Percentiles rank a stretch among this genome's conserved stretches.
Conservation (phyloP, 2,797 vertebrate species). For the Poecilia velifera region DNA sequence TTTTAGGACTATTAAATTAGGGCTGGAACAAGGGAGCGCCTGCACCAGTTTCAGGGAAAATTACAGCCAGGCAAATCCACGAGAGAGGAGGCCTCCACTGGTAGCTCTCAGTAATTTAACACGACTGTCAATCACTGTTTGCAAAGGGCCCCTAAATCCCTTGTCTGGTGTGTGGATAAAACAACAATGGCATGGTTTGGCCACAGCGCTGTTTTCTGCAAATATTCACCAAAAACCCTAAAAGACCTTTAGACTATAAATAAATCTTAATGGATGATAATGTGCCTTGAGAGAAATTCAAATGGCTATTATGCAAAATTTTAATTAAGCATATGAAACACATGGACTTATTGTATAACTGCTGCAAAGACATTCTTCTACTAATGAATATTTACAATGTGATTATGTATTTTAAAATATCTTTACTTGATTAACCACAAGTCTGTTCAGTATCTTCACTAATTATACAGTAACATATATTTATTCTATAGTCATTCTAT, state of each 20-base stretch:
- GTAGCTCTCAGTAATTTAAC: conserved; percentile 76
- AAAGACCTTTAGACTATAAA: conserved; percentile 44
- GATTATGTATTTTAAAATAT: conserved; percentile 5
- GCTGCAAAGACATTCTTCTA: conserved; percentile 16
- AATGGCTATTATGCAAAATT: conserved; percentile 13
- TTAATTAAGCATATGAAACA: background rate
- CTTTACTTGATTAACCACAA: background rate
- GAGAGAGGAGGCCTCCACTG: conserved; percentile 64
- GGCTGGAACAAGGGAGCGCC: conserved; percentile 62
- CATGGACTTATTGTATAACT: conserved; percentile 10
- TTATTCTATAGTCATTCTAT: too few species aligned
- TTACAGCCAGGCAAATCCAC: conserved; percentile 64
- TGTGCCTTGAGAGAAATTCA: conserved; percentile 24
- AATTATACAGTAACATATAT: background rate
- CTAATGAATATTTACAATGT: conserved; percentile 20
- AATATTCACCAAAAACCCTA: conserved; percentile 38
- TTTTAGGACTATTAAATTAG: conserved; percentile 77
- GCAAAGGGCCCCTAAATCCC: conserved; percentile 63
- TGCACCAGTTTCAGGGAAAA: conserved; percentile 71
- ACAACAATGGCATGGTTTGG: conserved; percentile 53
- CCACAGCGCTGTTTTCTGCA: conserved; percentile 42
- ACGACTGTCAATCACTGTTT: conserved; percentile 79
- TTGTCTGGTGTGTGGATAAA: conserved; percentile 61
- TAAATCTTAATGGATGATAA: conserved; percentile 30
- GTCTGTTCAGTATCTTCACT: background rate